Evolutionary conservation across 2,888 invertebrate species (phyloP), one percentile per base, ranked within the genome.

Genomic region (Lithophane ornitopus): DNA sequence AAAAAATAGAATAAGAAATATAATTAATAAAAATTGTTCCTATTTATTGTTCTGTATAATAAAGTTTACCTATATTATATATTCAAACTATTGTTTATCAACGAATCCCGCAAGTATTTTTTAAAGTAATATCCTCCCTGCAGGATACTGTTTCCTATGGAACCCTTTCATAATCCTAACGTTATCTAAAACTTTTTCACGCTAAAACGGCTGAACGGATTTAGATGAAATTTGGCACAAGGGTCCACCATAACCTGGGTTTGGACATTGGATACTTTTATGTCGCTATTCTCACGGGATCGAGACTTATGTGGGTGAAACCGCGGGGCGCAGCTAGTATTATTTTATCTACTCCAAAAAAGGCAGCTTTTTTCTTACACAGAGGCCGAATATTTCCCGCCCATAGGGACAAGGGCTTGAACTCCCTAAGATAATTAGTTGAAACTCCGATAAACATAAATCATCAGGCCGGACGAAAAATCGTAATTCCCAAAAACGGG

Each of bases 401-500:
- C 80, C 61, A 44, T 28, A 34, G 59, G 41, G 76, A 80, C 72
- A 81, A 68, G 46, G 8, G 12, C 52, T 26, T 63, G 44, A 77
- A 65, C 67, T 74, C 70, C 34, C 54, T 1, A 44, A 84, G 66
- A 76, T 84, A 87, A 87, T 87, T 85, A 87, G 76, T 76, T 86
- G 41, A 74, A 70, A 72, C 74, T 70, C 68, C 73, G 70, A 74
- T 78, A 70, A 73, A 52, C 78, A 88, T 88, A 88, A 88, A 88
- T 88, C 88, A 87, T 85, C 19, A 41, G 62, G 74, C 78, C 70
- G 84, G 78, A 84, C 88, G 83, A 89, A 89, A 87, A 87, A 84
- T 75, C 80, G 89, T 94, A 93, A 94, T 94, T 93, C 91, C 88
- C 88, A 90, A 93, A 94, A 93, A 92, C 74, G 88, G 92, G 90